phyloP scores from a whole-genome alignment of 2,888 invertebrate genomes.

The Alloscopus bannaensis region DNA sequence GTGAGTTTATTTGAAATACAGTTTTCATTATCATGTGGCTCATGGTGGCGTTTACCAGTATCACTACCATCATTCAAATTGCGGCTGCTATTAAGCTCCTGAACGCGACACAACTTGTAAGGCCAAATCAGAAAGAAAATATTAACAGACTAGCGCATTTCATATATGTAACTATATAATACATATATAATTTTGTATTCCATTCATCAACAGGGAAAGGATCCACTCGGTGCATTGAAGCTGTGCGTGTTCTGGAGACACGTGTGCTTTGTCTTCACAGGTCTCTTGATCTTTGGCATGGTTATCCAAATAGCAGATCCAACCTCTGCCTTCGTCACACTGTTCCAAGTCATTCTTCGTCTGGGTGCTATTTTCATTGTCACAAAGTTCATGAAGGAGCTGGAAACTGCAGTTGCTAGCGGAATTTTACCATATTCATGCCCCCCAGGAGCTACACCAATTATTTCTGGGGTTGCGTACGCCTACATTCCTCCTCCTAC shows the following conservation, averaged over 20 bases:
- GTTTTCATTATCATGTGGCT: slow-evolving; percentile 57
- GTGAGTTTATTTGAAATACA: slow-evolving; percentile 23
- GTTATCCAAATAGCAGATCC: slow-evolving; percentile 19
- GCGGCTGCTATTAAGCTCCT: slow-evolving; percentile 60
- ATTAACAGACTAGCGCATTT: too few relatives aligned
- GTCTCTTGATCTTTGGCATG: slow-evolving; percentile 44
- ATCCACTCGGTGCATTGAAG: slow-evolving; percentile 57
- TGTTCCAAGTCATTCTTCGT: slow-evolving; percentile 48
- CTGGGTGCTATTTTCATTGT: slow-evolving; percentile 57
- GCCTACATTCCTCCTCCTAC: slow-evolving; percentile 55
- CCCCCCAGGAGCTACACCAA: slow-evolving; percentile 37
- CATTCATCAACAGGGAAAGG: slow-evolving; percentile 62
- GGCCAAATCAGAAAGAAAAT: not conserved
- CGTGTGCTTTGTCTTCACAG: slow-evolving; percentile 63
- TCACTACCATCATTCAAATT: slow-evolving; percentile 53
- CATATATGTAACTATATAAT: too few relatives aligned
- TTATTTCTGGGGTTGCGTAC: slow-evolving; percentile 52
- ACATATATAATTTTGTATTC: too few relatives aligned
- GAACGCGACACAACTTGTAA: slow-evolving; percentile 64
- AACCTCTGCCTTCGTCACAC: slow-evolving; percentile 31
- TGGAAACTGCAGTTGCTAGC: slow-evolving; percentile 40
- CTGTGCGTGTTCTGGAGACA: slow-evolving; percentile 58
- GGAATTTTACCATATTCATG: slow-evolving; percentile 44
- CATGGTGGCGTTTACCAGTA: slow-evolving; percentile 29
- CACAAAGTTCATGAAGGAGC: slow-evolving; percentile 55